Evolutionary conservation across 2,797 vertebrate species (phyloP).

Genomic region (Helarctos malayanus): DNA sequence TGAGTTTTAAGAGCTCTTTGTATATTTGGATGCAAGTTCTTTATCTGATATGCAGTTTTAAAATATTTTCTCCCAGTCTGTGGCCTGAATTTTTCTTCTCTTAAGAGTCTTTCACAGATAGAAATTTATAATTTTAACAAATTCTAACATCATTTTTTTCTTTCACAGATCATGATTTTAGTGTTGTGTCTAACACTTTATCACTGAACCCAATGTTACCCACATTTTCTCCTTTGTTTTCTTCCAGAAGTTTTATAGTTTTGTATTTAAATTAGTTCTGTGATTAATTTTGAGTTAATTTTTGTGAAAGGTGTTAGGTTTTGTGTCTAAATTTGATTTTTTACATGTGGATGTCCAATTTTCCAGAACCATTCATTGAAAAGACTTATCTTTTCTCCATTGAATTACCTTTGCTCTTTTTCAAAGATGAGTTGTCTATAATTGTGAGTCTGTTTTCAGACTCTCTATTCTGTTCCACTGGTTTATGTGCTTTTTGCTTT

Average conservation of each 20-base stretch:
- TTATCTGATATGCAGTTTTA: background rate
- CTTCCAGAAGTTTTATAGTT: background rate
- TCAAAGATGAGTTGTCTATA: background rate
- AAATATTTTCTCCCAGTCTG: background rate
- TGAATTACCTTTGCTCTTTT: background rate
- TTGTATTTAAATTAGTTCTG: background rate
- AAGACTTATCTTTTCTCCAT: background rate
- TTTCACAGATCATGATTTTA: slow-evolving; percentile 1
- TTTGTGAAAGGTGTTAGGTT: background rate
- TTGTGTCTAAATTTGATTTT: background rate
- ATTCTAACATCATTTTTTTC: background rate
- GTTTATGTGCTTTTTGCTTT: background rate
- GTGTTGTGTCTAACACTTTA: background rate
- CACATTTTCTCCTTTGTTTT: background rate
- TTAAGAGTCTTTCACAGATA: background rate
- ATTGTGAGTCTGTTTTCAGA: background rate
- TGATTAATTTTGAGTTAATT: slow-evolving; percentile 9
- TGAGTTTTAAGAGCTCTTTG: background rate
- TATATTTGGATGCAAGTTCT: background rate
- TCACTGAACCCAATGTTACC: background rate
- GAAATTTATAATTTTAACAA: background rate
- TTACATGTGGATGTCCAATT: background rate
- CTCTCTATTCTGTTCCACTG: background rate
- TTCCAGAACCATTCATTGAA: background rate
- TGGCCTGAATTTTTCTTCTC: slow-evolving; percentile 12